A percentile compares a stretch with the other conserved stretches of the same genome.
phyloP scores from a whole-genome alignment of 2,888 invertebrate genomes.

The Pseudeuparius sepicola region DNA sequence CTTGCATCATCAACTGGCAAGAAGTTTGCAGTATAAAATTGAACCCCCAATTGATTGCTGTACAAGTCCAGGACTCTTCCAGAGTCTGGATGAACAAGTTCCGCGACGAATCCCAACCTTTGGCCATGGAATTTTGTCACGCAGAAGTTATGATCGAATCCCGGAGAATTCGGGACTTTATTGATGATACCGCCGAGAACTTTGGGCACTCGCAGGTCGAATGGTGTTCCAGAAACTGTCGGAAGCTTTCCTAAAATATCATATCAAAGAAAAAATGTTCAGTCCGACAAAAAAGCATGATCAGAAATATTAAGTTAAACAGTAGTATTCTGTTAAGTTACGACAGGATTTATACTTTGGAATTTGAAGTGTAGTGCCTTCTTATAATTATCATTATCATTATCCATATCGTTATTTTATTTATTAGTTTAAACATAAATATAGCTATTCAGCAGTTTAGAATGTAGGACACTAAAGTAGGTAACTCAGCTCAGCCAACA shows the following conservation, averaged over 20 bases:
- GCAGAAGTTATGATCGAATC: constrained; percentile 79
- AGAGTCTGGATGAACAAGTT: constrained; percentile 53
- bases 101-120: constrained; percentile 51
- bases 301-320: no score
- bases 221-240: constrained; percentile 57
- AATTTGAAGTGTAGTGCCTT: no score
- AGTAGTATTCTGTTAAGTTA: no score
- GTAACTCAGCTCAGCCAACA: no score
- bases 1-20: constrained; percentile 47
- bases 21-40: constrained; percentile 78
- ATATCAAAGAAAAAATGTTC: constrained; percentile 5
- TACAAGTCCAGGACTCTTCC: constrained; percentile 63
- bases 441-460: no score
- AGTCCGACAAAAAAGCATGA: no score
- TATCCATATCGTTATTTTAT: no score
- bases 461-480: no score
- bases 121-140: constrained; percentile 49
- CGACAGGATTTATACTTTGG: no score
- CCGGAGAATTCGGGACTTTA: constrained; percentile 52
- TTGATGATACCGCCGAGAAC: constrained; percentile 56
- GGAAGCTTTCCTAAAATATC: constrained; percentile 54
- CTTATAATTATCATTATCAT: no score
- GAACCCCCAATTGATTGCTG: constrained; percentile 82
- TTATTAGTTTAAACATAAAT: no score
- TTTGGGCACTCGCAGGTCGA: constrained; percentile 61